phyloP scores from a whole-genome alignment of 2,888 invertebrate genomes.

The Mesorhabditis belari region DNA sequence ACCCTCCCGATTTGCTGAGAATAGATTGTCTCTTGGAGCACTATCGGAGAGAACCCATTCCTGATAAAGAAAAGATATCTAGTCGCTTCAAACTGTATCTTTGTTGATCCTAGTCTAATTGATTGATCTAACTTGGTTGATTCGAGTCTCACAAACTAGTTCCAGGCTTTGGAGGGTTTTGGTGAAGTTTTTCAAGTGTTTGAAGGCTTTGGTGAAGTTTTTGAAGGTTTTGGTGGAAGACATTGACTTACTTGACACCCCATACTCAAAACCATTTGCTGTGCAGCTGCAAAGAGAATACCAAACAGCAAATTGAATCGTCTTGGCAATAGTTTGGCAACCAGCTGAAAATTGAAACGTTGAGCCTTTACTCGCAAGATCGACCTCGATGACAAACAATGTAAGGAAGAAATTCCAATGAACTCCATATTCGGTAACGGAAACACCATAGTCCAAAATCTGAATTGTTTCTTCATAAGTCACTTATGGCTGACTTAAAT shows the following conservation, averaged over 20 bases:
- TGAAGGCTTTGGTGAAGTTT: neutral
- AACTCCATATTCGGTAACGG: constrained; percentile 84
- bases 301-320: constrained; percentile 13
- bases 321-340: constrained; percentile 2
- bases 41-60: constrained; percentile 24
- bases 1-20: constrained; percentile 85
- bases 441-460: constrained; percentile 74
- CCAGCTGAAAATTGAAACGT: neutral
- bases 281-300: neutral
- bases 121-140: too few relatives aligned
- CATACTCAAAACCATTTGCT: neutral
- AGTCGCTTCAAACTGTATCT: too few relatives aligned
- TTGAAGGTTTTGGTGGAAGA: too few relatives aligned
- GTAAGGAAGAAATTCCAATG: constrained; percentile 99
- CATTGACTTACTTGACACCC: neutral
- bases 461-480: too few relatives aligned
- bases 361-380: neutral
- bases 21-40: constrained; percentile 53
- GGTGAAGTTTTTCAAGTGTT: too few relatives aligned
- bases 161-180: too few relatives aligned
- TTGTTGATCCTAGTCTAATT: too few relatives aligned
- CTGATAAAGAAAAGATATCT: too few relatives aligned
- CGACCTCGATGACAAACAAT: constrained; percentile 66
- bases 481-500: too few relatives aligned
- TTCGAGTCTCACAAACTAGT: too few relatives aligned